Conservation (phyloP, 2,888 invertebrate species). For the Macropis europaea region DNA sequence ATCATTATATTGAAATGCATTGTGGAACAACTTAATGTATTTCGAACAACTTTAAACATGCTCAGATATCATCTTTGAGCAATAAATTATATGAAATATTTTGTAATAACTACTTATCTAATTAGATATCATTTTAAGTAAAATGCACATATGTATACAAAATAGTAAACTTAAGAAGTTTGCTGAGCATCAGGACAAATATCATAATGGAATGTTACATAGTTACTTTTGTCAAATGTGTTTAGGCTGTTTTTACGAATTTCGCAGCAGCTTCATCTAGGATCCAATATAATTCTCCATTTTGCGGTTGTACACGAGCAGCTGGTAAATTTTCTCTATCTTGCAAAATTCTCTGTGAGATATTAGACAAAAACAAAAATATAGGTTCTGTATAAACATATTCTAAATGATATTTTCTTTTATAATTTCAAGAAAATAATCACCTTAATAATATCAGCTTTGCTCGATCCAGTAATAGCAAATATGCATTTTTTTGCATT, state of each 20-base stretch:
- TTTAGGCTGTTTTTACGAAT: constrained; percentile 43
- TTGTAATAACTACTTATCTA: constrained; percentile 31
- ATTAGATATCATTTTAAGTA: constrained; percentile 56
- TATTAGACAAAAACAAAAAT: constrained; percentile 20
- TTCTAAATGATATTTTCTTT: neutral
- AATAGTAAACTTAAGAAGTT: constrained; percentile 56
- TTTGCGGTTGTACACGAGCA: constrained; percentile 85
- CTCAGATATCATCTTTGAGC: constrained; percentile 33
- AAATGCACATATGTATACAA: constrained; percentile 61
- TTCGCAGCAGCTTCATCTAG: constrained; percentile 73
- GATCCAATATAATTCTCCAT: constrained; percentile 85
- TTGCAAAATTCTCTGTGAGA: constrained; percentile 87
- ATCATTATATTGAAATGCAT: constrained; percentile 9
- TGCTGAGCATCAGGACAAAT: constrained; percentile 29
- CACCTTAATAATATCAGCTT: constrained; percentile 94
- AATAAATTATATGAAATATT: constrained; percentile 27
- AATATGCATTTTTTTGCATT: constrained; percentile 92
- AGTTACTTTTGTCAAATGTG: neutral
- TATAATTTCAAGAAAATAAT: constrained; percentile 45
- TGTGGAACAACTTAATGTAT: constrained; percentile 5
- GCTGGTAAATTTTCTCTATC: constrained; percentile 90
- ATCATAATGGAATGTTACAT: constrained; percentile 64
- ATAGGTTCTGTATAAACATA: neutral
- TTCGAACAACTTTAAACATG: constrained; percentile 19
- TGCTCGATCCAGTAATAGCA: constrained; percentile 90